Evolutionary conservation across 2,113 vertebrate genomes (phyloP).

Genomic region (Alethe castanea): DNA sequence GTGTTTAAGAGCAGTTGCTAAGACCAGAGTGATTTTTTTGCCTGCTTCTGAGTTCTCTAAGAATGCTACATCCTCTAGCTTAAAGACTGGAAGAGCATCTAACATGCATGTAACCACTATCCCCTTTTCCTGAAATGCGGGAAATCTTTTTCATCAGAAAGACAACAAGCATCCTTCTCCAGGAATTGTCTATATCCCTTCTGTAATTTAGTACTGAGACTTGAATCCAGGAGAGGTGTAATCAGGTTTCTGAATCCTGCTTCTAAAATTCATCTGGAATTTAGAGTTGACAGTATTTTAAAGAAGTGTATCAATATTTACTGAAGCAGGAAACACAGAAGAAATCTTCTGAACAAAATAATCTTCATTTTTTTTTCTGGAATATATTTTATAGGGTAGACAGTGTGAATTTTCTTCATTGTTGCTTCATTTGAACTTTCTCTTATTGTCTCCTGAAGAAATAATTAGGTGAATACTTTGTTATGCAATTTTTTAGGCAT

Average conservation of each 20-base stretch:
- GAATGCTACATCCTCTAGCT: background rate
- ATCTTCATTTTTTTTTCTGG: background rate
- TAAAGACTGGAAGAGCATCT: background rate
- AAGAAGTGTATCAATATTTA: background rate
- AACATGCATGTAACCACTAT: fast-evolving
- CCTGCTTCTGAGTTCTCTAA: background rate
- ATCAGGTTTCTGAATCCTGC: background rate
- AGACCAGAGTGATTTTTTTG: background rate
- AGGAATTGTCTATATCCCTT: background rate
- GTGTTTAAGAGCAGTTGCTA: background rate
- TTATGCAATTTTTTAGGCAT: fast-evolving
- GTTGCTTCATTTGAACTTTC: background rate
- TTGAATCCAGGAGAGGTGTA: background rate
- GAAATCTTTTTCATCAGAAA: background rate
- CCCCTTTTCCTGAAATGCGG: background rate
- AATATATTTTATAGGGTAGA: background rate
- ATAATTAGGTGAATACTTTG: background rate
- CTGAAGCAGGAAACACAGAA: background rate
- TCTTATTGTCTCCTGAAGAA: background rate
- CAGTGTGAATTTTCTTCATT: background rate
- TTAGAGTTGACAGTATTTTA: background rate
- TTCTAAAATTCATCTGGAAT: background rate
- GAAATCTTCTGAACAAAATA: background rate
- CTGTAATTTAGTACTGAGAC: background rate
- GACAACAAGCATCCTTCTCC: background rate